Evolutionary conservation across 1,140 invertebrate species (phyloP).

Genomic region (Acromyrmex heyeri): DNA sequence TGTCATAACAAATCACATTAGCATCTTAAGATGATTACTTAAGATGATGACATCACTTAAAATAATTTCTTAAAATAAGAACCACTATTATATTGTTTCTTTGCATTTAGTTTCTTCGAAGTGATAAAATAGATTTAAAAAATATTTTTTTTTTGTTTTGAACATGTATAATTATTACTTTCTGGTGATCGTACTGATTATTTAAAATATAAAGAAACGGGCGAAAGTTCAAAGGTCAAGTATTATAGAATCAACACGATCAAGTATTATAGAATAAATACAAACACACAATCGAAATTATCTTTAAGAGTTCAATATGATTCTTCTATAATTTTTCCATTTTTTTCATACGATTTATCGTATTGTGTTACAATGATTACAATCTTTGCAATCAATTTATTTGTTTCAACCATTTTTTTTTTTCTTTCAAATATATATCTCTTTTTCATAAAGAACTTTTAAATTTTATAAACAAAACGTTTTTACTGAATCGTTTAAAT

Average conservation of each 20-base stretch:
- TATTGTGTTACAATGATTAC: neutral
- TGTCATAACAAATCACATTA: too few relatives aligned
- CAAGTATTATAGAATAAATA: neutral
- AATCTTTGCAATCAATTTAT: neutral
- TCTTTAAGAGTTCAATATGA: slow-evolving; percentile 49
- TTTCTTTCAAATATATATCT: neutral
- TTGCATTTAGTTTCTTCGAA: too few relatives aligned
- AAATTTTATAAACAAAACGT: neutral
- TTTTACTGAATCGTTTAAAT: neutral
- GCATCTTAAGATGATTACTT: too few relatives aligned
- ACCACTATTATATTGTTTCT: too few relatives aligned
- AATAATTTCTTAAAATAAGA: too few relatives aligned
- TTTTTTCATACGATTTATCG: slow-evolving; percentile 24
- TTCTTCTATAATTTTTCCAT: slow-evolving; percentile 27
- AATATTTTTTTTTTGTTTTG: neutral
- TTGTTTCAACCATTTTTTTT: neutral
- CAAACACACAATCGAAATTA: neutral
- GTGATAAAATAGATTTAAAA: neutral
- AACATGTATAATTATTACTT: neutral
- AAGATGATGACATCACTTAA: too few relatives aligned
- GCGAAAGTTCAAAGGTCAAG: neutral
- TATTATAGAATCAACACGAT: neutral
- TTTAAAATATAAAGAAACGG: neutral
- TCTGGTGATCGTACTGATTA: neutral
- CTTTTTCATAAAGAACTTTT: neutral